A percentile compares a stretch with the other conserved stretches of the same genome.
These are phyloP conservation scores for Adineta ricciae DNA, from an alignment of 2,888 invertebrate species.

Conservation along the genomic window DNA sequence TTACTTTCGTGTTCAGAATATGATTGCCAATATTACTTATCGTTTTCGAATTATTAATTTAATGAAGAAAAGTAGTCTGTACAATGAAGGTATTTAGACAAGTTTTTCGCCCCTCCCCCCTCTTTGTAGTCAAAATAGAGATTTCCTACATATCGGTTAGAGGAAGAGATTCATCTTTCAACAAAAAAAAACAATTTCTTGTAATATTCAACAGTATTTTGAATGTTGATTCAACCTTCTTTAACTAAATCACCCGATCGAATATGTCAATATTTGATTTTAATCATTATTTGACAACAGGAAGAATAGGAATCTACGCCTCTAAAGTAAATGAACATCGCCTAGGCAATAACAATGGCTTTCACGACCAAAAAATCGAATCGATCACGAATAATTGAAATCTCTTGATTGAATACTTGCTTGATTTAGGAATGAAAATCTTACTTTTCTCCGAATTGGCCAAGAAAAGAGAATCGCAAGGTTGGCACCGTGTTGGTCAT, in stretches of 20 bases:
- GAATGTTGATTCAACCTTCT: not conserved
- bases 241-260: not conserved
- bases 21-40: conserved; percentile 68
- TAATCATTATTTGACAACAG: conserved; percentile 39
- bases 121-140: too few species aligned
- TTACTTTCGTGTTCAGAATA: conserved; percentile 78
- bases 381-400: too few species aligned
- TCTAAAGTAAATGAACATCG: not conserved
- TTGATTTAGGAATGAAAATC: conserved; percentile 54
- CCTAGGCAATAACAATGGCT: too few species aligned
- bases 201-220: too few species aligned
- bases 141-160: too few species aligned
- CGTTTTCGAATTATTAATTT: conserved; percentile 56
- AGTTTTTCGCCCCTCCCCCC: too few species aligned
- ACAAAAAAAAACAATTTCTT: too few species aligned
- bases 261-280: conserved; percentile 16
- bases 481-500: conserved; percentile 80
- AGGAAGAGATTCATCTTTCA: too few species aligned
- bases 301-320: conserved; percentile 36
- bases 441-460: conserved; percentile 77
- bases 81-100: conserved; percentile 64
- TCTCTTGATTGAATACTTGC: too few species aligned
- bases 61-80: conserved; percentile 66
- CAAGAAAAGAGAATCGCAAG: conserved; percentile 67
- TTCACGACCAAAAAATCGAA: too few species aligned